phyloP scores from a whole-genome alignment of 1,140 invertebrate species.

The Ceratosolen fusciceps region DNA sequence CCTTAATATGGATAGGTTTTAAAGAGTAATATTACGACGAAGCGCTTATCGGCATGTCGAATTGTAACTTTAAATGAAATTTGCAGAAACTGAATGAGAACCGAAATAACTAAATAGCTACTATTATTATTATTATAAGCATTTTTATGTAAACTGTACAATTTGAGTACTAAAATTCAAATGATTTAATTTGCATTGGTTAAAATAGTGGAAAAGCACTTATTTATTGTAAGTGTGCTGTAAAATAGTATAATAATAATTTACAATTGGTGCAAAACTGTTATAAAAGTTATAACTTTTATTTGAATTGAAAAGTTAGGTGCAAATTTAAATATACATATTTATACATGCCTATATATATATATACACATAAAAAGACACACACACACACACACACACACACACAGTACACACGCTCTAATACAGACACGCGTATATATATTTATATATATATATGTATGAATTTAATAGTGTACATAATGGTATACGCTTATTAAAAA shows the following conservation, averaged over 20 bases:
- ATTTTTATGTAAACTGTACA: conserved; percentile 33
- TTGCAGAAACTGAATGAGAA: not conserved
- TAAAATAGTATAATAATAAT: not conserved
- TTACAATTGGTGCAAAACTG: not conserved
- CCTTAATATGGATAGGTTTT: not conserved
- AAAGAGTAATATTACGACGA: not conserved
- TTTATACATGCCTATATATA: no score
- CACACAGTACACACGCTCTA: no score
- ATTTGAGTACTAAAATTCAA: conserved; percentile 10
- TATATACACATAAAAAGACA: no score
- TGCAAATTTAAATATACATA: not conserved
- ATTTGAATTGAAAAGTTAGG: not conserved
- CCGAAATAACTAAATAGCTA: not conserved
- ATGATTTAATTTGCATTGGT: not conserved
- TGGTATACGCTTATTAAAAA: conserved; percentile 35
- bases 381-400: no score
- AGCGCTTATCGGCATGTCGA: conserved; percentile 2
- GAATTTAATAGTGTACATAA: conserved; percentile 43
- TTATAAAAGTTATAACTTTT: not conserved
- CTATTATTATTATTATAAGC: conserved; percentile 11
- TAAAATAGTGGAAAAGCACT: not conserved
- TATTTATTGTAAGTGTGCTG: not conserved
- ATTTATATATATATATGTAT: no score
- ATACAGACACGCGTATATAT: no score
- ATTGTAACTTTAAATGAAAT: not conserved